These are phyloP conservation scores for Hestina assimilis DNA, from an alignment of 1,140 invertebrate species.

Conservation along the genomic window DNA sequence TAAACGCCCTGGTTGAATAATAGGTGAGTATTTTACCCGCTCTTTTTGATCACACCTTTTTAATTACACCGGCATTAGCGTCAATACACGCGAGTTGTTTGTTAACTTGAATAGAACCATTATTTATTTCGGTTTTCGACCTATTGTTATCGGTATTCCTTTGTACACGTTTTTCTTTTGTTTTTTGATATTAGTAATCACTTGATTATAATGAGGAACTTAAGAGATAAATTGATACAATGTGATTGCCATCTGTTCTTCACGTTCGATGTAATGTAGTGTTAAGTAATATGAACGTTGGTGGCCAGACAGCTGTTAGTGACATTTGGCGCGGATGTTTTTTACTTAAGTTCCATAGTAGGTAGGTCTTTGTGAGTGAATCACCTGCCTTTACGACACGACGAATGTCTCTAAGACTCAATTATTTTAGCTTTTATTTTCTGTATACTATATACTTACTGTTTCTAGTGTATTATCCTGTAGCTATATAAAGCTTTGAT, in stretches of 20 bases:
- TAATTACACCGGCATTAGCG: not conserved
- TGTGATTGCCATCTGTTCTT: not conserved
- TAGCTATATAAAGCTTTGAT: too few relatives aligned
- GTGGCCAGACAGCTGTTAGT: constrained; percentile 64
- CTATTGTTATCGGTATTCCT: not conserved
- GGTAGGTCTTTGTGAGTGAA: constrained; percentile 52
- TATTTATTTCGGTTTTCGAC: constrained; percentile 2
- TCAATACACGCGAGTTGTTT: constrained; percentile 4
- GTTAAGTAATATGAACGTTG: constrained; percentile 12
- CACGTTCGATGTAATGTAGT: not conserved
- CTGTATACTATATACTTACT: too few relatives aligned
- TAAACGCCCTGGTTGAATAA: constrained; percentile 39
- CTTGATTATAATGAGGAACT: not conserved
- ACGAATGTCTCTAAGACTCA: constrained; percentile 1
- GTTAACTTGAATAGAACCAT: constrained; percentile 2
- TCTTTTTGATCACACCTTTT: constrained; percentile 30
- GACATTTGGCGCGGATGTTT: constrained; percentile 60
- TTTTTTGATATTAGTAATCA: not conserved
- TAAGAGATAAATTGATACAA: not conserved
- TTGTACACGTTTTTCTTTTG: not conserved
- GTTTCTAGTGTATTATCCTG: too few relatives aligned
- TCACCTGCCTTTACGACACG: constrained; percentile 57
- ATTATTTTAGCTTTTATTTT: constrained; percentile 8
- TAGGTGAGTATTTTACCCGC: constrained; percentile 48
- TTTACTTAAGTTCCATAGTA: constrained; percentile 47